Percentiles rank a stretch among this genome's conserved stretches.
phyloP scores from a whole-genome alignment of 2,113 vertebrate genomes.

The Speoplatyrhinus poulsoni region DNA sequence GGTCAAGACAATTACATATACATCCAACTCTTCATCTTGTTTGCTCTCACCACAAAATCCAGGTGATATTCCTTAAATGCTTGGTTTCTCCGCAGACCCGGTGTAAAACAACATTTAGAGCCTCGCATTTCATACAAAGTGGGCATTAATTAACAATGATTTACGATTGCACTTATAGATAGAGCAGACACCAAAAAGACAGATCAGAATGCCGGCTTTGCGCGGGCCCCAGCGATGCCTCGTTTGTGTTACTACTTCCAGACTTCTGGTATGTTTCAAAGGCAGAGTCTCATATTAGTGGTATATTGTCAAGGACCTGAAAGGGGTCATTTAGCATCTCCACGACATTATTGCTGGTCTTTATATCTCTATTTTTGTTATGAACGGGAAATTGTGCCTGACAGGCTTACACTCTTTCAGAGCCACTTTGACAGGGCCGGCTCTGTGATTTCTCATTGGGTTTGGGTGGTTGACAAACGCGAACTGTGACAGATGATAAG shows the following conservation, averaged over 20 bases:
- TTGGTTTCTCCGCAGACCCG: too few species aligned
- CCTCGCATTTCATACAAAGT: not conserved
- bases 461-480: not conserved
- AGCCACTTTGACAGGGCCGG: conserved; percentile 23
- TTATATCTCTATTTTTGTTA: conserved; percentile 67
- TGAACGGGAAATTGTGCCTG: conserved; percentile 40
- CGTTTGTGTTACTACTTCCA: conserved; percentile 66
- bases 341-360: conserved; percentile 69
- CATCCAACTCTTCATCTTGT: conserved; percentile 27
- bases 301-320: conserved; percentile 68
- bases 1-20: conserved; percentile 43
- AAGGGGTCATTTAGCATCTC: conserved; percentile 70
- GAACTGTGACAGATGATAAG: not conserved
- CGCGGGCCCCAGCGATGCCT: not conserved
- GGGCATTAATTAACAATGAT: not conserved
- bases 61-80: too few species aligned
- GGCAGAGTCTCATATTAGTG: conserved; percentile 70
- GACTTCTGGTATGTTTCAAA: conserved; percentile 60
- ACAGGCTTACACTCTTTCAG: conserved; percentile 29
- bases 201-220: not conserved
- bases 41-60: conserved; percentile 7
- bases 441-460: conserved; percentile 33
- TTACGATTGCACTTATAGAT: not conserved
- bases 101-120: not conserved
- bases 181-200: not conserved